A percentile compares a stretch with the other conserved stretches of the same genome.
phyloP scores from a whole-genome alignment of 2,888 invertebrate genomes.

The Conistra vaccinii region DNA sequence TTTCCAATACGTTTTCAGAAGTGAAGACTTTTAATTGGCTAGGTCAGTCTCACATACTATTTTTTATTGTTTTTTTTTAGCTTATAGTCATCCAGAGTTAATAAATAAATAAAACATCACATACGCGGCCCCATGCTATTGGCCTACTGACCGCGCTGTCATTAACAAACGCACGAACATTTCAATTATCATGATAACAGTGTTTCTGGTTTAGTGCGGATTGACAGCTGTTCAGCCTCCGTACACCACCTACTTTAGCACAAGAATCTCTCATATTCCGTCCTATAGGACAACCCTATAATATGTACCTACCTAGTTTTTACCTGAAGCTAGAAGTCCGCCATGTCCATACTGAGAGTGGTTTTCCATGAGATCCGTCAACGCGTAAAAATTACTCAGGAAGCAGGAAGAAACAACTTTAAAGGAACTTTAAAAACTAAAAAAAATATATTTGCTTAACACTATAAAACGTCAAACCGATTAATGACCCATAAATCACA shows the following conservation, averaged over 20 bases:
- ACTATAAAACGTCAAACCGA: conserved; percentile 10
- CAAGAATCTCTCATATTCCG: background rate
- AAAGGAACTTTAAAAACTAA: background rate
- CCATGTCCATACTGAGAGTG: background rate
- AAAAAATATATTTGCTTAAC: background rate
- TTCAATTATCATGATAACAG: background rate
- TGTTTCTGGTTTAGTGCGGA: conserved; percentile 3
- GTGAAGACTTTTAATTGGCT: too few species aligned
- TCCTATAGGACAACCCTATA: background rate
- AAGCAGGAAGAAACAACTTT: background rate
- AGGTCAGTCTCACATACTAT: too few species aligned
- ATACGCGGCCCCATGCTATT: too few species aligned
- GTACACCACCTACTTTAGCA: background rate
- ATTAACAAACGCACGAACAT: background rate
- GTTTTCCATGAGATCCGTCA: background rate
- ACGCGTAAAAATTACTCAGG: background rate
- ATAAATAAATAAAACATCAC: too few species aligned
- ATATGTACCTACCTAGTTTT: background rate
- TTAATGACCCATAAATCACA: conserved; percentile 36
- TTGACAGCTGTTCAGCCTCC: background rate
- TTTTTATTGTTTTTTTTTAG: too few species aligned
- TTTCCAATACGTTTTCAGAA: too few species aligned
- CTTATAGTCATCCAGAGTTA: too few species aligned
- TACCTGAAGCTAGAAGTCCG: background rate
- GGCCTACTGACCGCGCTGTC: background rate